Evolutionary conservation across 2,797 vertebrate genomes (phyloP).

Genomic region (Setipinna tenuifilis): DNA sequence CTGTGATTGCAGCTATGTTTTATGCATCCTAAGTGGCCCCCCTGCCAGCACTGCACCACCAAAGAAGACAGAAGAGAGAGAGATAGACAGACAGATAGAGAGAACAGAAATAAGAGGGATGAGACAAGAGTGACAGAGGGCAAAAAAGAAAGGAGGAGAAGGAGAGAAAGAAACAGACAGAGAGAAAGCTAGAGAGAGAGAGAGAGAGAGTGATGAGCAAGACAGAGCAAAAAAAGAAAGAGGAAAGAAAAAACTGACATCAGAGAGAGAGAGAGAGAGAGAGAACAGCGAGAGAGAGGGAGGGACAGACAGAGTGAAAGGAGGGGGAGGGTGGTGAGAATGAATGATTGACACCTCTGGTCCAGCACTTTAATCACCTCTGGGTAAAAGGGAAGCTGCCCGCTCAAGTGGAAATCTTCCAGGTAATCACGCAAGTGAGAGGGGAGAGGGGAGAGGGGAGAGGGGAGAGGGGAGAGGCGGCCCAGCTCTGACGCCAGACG

Average conservation of each 20-base stretch:
- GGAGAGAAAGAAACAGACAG: too few relatives aligned
- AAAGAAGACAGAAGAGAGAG: neutral
- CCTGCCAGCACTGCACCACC: neutral
- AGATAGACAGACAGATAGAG: neutral
- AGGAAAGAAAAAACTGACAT: too few relatives aligned
- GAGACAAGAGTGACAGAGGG: too few relatives aligned
- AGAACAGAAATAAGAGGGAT: too few relatives aligned
- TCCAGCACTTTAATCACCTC: conserved; percentile 21
- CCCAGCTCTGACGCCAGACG: neutral
- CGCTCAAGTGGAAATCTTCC: neutral
- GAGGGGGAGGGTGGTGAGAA: too few relatives aligned
- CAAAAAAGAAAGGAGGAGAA: too few relatives aligned
- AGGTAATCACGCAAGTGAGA: neutral
- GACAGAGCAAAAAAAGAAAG: too few relatives aligned
- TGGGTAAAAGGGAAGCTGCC: neutral
- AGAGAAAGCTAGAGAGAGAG: too few relatives aligned
- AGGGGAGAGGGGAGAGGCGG: neutral
- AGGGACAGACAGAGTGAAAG: neutral
- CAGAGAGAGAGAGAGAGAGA: neutral
- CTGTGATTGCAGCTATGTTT: neutral
- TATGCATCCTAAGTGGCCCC: neutral
- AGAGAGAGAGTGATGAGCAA: too few relatives aligned
- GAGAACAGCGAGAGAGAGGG: neutral
- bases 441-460: too few relatives aligned
- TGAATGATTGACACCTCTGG: neutral